Conservation (phyloP, 1,140 invertebrate genomes). For the Laodelphax striatellus region DNA sequence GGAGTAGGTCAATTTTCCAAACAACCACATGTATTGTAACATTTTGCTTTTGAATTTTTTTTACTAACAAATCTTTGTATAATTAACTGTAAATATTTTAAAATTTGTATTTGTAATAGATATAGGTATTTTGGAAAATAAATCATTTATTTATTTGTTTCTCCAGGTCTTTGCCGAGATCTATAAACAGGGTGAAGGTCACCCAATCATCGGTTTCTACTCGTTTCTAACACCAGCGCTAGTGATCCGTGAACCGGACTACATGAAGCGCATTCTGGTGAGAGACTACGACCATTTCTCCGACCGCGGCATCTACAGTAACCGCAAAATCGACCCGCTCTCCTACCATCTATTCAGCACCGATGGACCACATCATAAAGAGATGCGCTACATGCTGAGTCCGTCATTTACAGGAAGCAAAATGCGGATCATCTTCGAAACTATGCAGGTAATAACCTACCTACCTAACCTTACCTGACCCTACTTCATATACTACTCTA, state of each 20-base stretch:
- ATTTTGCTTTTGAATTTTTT: no score
- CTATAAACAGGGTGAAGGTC: background rate
- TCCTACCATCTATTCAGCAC: slow-evolving; percentile 36
- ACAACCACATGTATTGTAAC: no score
- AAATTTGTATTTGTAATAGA: no score
- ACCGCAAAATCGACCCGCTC: slow-evolving; percentile 36
- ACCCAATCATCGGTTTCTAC: background rate
- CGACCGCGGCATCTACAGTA: slow-evolving; percentile 33
- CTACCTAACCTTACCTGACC: no score
- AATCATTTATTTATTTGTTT: no score
- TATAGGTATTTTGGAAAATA: no score
- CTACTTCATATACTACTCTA: no score
- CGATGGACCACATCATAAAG: slow-evolving; percentile 41
- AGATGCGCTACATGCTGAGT: slow-evolving; percentile 42
- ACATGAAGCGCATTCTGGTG: slow-evolving; percentile 36
- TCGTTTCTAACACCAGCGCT: background rate
- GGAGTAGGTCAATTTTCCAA: no score
- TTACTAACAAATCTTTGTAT: no score
- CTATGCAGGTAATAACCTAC: slow-evolving; percentile 27
- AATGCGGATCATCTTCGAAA: slow-evolving; percentile 43
- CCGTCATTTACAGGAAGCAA: slow-evolving; percentile 48
- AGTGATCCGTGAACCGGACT: slow-evolving; percentile 25
- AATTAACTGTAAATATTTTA: no score
- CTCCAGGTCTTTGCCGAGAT: background rate
- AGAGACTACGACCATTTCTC: slow-evolving; percentile 41